phyloP scores from a whole-genome alignment of 2,888 invertebrate genomes.

The Chloromyia formosa region DNA sequence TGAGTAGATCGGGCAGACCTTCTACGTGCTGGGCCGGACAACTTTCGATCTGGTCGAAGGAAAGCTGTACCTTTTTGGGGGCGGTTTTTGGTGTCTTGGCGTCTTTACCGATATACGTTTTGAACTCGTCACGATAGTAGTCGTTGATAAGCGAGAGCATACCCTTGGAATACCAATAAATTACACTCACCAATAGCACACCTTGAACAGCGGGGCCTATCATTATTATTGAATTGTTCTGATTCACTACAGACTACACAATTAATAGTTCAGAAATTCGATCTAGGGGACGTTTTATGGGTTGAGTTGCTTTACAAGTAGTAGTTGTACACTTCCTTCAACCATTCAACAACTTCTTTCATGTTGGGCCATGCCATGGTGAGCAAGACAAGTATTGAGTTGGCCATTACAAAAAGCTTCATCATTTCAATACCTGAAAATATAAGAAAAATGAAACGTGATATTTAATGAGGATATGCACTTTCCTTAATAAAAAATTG shows the following conservation, averaged over 20 bases:
- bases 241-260: constrained; percentile 1
- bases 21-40: constrained; percentile 15
- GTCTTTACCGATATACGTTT: constrained; percentile 68
- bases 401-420: constrained; percentile 82
- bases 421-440: constrained; percentile 74
- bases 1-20: constrained; percentile 28
- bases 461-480: too few relatives aligned
- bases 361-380: constrained; percentile 80
- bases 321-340: constrained; percentile 62
- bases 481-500: too few relatives aligned
- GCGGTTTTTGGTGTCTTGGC: background rate
- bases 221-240: constrained; percentile 64
- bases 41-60: background rate
- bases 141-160: constrained; percentile 78
- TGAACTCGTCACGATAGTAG: constrained; percentile 78
- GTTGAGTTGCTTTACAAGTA: constrained; percentile 18
- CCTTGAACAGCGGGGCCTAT: constrained; percentile 71
- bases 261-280: constrained; percentile 2
- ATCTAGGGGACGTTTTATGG: background rate
- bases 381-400: constrained; percentile 75
- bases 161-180: constrained; percentile 76
- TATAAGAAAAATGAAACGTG: constrained; percentile 29
- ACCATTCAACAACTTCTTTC: constrained; percentile 67
- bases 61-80: background rate
- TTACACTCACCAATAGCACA: constrained; percentile 72